A percentile compares a stretch with the other conserved stretches of the same genome.
These are phyloP conservation scores for Drosophila tsacasi DNA, from an alignment of 1,140 invertebrate species.

Conservation along the genomic window DNA sequence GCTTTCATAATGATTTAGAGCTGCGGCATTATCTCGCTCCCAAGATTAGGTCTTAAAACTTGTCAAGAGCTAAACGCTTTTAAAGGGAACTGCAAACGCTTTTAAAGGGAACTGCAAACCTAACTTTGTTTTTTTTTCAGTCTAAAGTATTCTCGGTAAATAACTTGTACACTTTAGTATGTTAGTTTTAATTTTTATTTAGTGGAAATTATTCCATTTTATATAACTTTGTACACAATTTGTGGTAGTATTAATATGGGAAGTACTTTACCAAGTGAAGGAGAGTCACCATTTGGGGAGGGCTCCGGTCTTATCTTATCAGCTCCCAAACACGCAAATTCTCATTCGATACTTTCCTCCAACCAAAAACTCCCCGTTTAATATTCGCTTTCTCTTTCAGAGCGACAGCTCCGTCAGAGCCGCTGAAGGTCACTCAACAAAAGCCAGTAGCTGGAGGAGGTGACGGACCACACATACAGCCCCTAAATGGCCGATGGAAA, in stretches of 20 bases:
- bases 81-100: conserved; percentile 15
- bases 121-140: neutral
- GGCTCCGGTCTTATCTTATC: conserved; percentile 35
- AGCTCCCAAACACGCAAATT: conserved; percentile 34
- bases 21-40: conserved; percentile 17
- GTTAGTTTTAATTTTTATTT: neutral
- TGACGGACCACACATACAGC: conserved; percentile 42
- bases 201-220: neutral
- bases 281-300: conserved; percentile 17
- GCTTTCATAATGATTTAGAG: conserved; percentile 30
- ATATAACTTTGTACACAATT: neutral
- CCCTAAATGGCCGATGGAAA: conserved; percentile 83
- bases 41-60: conserved; percentile 29
- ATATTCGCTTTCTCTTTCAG: conserved; percentile 40
- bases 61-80: conserved; percentile 17
- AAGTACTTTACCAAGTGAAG: neutral
- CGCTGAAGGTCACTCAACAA: conserved; percentile 26
- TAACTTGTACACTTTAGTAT: neutral
- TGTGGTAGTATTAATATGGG: neutral
- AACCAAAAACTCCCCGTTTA: conserved; percentile 2
- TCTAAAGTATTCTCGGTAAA: neutral
- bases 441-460: conserved; percentile 18
- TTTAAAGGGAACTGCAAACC: conserved; percentile 14
- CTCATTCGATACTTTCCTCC: conserved; percentile 27
- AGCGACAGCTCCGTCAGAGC: conserved; percentile 10